Evolutionary conservation across 2,888 invertebrate genomes (phyloP), one percentile per base, ranked within the genome.

Genomic region (Lordiphosa andalusiaca): DNA sequence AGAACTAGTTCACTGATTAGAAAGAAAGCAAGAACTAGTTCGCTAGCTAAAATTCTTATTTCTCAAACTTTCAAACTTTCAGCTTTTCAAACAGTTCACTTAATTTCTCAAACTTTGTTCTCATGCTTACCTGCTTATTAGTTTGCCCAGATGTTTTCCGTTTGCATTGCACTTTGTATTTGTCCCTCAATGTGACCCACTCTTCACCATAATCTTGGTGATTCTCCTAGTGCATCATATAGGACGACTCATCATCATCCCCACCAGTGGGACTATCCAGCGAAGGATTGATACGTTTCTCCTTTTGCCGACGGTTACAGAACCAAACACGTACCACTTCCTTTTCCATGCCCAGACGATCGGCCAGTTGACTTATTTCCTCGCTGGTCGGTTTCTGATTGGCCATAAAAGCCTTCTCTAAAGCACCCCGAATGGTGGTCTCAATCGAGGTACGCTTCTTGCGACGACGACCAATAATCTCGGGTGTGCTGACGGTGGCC

Each of bases 331-430:
- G 91, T 38, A 96, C 95, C 60, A 98, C 98, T 91, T 98, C 98
- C 90, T 98, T 98, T 90, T 98, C 98, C 98, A 98, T 98, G 87
- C 95, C 94, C 56, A 99, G 92, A 69, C 94, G 94, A 90, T 98
- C 97, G 40, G 98, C 98, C 68, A 99, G 92, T 87, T 96, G 93
- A 38, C 95, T 92, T 87, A 99, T 98, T 91, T 98, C 98, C 90
- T 98, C 98, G 62, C 97, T 97, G 36, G 97, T 98, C 41, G 98
- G 98, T 90, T 98, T 98, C 55, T 98, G 97, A 90, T 98, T 98
- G 89, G 95, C 94, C 83, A 96, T 90, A 90, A 98, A 98, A 13
- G 97, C 95, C 90, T 97, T 96, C 90, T 98, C 98, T 64, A 98
- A 91, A 9, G 98, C 96, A n/a, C 98, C 95, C 53, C 98, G 92